Conservation (phyloP, 2,113 vertebrate species). For the Esox niger region DNA sequence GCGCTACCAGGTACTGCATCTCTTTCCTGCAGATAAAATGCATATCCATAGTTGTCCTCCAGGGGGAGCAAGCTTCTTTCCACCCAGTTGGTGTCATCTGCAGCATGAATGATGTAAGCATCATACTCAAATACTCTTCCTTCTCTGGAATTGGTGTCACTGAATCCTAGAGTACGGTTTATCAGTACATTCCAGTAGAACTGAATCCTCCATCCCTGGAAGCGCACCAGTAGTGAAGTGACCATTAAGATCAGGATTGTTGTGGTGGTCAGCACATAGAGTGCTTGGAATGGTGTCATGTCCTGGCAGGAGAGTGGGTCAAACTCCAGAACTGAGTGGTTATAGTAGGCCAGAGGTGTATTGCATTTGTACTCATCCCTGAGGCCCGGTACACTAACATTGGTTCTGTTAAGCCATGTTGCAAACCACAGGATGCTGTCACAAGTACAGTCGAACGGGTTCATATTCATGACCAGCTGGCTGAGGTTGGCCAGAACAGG, state of each 20-base stretch:
- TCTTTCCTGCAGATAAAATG: slow-evolving; percentile 85
- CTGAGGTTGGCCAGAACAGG: slow-evolving; percentile 74
- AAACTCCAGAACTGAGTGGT: slow-evolving; percentile 75
- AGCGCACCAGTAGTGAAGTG: slow-evolving; percentile 72
- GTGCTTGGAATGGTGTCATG: slow-evolving; percentile 79
- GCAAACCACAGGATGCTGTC: slow-evolving; percentile 94
- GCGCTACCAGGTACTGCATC: slow-evolving; percentile 80
- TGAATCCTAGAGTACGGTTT: slow-evolving; percentile 83
- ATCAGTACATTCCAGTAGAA: slow-evolving; percentile 88
- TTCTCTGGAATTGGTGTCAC: slow-evolving; percentile 70
- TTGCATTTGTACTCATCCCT: slow-evolving; percentile 82
- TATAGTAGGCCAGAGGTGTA: slow-evolving; percentile 84
- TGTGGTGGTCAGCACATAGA: slow-evolving; percentile 76
- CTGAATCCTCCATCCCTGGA: slow-evolving; percentile 89
- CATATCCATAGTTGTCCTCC: slow-evolving; percentile 68
- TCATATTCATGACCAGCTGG: slow-evolving; percentile 79
- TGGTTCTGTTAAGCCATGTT: slow-evolving; percentile 83
- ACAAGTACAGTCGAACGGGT: slow-evolving; percentile 96
- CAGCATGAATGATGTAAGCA: slow-evolving; percentile 84
- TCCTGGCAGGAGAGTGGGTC: slow-evolving; percentile 88
- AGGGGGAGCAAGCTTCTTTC: slow-evolving; percentile 75
- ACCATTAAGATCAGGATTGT: slow-evolving; percentile 61
- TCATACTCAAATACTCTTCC: slow-evolving; percentile 75
- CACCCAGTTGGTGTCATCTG: slow-evolving; percentile 81
- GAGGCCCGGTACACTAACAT: slow-evolving; percentile 65